Evolutionary conservation across 1,140 invertebrate species (phyloP), one percentile per base, ranked within the genome.

Genomic region (Oncopodura yosiiana): DNA sequence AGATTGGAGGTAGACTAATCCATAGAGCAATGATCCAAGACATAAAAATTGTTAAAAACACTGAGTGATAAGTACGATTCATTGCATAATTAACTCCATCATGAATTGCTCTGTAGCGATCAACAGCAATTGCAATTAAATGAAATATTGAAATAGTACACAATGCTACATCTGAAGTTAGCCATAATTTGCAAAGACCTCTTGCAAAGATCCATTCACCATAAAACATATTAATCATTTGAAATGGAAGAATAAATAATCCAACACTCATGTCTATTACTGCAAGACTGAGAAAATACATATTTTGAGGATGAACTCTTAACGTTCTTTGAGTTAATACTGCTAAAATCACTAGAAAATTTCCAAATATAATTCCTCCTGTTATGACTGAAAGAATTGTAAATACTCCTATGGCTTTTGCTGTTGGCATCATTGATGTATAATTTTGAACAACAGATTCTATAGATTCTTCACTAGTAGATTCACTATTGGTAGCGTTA

Each of bases 71-170:
- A 16, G 77, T 78, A 64, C 79, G 69, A 56, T 74, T 73, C 49
- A 72, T 73, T 1, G 75, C 73, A 63, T 81, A 80, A 21, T 74
- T 71, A 21, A 81, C 71, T 2, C 79, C 79, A 56, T 78, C 77
- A n/a, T 75, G 77, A 11, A 81, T 79, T 21, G 79, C 78, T 69
- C 66, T 58, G 50, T 71, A 71, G 5, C 68, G 44, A 49, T 74
- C 68, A 24, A 78, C 58, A 2, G 78, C 76, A 54, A 81, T 80
- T 8, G 75, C 73, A 23, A 8, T 19, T 39, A 97, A 74, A 70
- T 97, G 96, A 27, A 98, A 73, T 65, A 98, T 98, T 34, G 92
- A 96, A 2, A 92, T 26, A n/a, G 23, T 43, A 36, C 50, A 58
- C 3, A 58, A 27, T 11, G 49, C 34, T 3, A 58, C 38, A 32